phyloP scores from a whole-genome alignment of 2,113 vertebrate species.

The Galbula dea region DNA sequence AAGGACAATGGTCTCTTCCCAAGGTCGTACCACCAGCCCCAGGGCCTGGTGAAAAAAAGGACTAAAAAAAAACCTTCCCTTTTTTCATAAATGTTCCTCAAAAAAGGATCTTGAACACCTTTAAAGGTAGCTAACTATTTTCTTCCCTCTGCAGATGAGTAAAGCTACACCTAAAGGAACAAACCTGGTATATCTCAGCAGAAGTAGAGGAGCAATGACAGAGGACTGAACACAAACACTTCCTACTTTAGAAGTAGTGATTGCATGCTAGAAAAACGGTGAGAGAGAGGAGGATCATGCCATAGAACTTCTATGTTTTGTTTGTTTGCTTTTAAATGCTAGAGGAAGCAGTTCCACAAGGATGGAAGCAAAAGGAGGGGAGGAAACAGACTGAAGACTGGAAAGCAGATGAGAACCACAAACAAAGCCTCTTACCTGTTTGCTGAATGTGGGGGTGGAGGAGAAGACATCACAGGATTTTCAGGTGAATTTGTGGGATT shows the following conservation, averaged over 20 bases:
- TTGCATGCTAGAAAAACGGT: not conserved
- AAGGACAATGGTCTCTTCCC: not conserved
- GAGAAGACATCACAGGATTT: not conserved
- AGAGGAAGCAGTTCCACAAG: not conserved
- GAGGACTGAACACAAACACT: not conserved
- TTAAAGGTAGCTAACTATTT: not conserved
- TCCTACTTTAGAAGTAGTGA: not conserved
- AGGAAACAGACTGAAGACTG: not conserved
- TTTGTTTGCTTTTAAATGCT: not conserved
- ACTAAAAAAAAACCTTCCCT: not conserved
- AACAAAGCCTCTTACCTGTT: not conserved
- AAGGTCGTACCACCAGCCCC: not conserved
- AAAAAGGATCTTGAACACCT: not conserved
- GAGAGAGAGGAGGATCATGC: not conserved
- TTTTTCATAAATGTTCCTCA: not conserved
- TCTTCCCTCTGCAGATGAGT: not conserved
- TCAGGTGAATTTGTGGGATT: not conserved
- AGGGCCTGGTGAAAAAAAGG: not conserved
- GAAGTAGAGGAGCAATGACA: rapidly evolving
- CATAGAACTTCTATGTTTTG: not conserved
- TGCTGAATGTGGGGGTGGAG: not conserved
- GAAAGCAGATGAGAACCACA: not conserved
- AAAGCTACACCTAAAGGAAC: not conserved
- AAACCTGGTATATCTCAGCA: not conserved
- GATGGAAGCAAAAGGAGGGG: not conserved